phyloP scores from a whole-genome alignment of 2,888 invertebrate genomes.

The Sesia bembeciformis region DNA sequence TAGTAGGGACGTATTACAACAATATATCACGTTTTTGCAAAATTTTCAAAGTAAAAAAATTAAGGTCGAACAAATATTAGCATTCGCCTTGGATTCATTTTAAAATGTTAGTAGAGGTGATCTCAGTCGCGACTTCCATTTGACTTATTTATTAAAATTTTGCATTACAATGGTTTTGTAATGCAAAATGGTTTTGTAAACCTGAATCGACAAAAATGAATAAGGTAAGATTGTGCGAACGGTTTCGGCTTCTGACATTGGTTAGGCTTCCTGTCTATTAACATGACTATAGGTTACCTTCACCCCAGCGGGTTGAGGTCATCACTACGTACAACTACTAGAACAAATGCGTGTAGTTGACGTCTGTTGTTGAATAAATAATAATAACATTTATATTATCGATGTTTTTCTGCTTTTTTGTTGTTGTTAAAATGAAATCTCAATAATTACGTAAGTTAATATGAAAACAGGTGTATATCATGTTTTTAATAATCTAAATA shows the following conservation, averaged over 20 bases:
- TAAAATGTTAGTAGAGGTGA: constrained; percentile 50
- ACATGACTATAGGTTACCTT: constrained; percentile 63
- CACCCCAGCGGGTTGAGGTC: constrained; percentile 62
- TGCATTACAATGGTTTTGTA: constrained; percentile 50
- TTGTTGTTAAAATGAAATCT: constrained; percentile 1
- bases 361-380: too few species aligned
- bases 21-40: too few species aligned
- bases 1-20: too few species aligned
- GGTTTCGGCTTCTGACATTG: constrained; percentile 51
- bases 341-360: too few species aligned
- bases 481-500: background rate
- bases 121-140: constrained; percentile 41
- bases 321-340: constrained; percentile 9
- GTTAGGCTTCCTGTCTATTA: constrained; percentile 63
- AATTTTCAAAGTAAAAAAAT: constrained; percentile 20
- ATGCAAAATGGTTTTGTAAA: constrained; percentile 23
- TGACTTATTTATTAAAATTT: constrained; percentile 44
- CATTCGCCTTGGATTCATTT: constrained; percentile 51
- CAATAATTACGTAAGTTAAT: background rate
- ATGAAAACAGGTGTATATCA: background rate
- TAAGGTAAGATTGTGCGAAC: constrained; percentile 20
- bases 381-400: too few species aligned
- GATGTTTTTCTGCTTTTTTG: too few species aligned
- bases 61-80: constrained; percentile 47
- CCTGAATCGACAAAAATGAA: constrained; percentile 12